Conservation (phyloP, 2,888 invertebrate genomes). For the Oligia strigilis region DNA sequence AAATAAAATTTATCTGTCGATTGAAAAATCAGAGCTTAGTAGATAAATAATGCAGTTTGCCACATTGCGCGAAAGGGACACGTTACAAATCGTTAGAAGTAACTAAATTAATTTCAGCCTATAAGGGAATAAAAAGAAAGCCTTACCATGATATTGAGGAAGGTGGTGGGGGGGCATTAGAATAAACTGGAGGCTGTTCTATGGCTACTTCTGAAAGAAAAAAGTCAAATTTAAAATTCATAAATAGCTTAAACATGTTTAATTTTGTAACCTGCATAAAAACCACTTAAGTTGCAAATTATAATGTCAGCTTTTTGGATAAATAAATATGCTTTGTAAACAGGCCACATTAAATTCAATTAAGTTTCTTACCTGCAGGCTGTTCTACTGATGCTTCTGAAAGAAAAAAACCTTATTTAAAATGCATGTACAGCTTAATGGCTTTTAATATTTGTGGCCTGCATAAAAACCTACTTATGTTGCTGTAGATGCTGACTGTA, state of each 20-base stretch:
- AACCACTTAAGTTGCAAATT: neutral
- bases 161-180: conserved; percentile 46
- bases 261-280: neutral
- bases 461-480: neutral
- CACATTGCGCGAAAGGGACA: neutral
- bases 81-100: no score
- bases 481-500: neutral
- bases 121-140: neutral
- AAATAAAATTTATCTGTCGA: no score
- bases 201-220: conserved; percentile 32
- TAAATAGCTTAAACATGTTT: neutral
- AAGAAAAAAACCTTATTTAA: conserved; percentile 11
- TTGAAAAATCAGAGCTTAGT: neutral
- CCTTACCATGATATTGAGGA: conserved; percentile 54
- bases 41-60: neutral
- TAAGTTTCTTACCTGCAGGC: conserved; percentile 50
- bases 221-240: neutral
- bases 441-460: conserved; percentile 3
- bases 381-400: conserved; percentile 14
- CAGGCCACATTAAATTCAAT: neutral
- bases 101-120: neutral
- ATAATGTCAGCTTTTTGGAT: neutral
- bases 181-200: conserved; percentile 8
- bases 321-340: neutral
- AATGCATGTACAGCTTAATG: neutral